Evolutionary conservation across 2,888 invertebrate species (phyloP).

Genomic region (Choreutis nemorana): DNA sequence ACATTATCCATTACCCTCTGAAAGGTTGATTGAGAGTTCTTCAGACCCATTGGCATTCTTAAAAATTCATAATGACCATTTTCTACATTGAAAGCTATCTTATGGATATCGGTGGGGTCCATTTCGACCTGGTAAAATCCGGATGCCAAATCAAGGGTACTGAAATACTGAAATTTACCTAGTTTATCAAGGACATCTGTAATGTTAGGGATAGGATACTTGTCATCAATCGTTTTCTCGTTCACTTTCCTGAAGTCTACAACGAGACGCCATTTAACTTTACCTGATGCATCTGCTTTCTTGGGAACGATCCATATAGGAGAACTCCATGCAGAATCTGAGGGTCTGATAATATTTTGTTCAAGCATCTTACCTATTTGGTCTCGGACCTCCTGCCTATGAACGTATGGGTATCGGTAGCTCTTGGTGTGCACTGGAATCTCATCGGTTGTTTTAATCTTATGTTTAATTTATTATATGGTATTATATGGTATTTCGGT

Average conservation of each 20-base stretch:
- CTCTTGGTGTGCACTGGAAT: conserved; percentile 10
- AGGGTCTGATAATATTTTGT: conserved; percentile 9
- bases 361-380: conserved; percentile 10
- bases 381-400: conserved; percentile 7
- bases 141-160: conserved; percentile 3
- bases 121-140: conserved; percentile 5
- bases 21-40: conserved; percentile 4
- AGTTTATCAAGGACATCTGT: conserved; percentile 4
- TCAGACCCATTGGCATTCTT: conserved; percentile 3
- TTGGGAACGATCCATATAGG: conserved; percentile 4
- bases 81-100: conserved; percentile 3
- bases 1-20: conserved; percentile 5
- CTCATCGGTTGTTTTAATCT: conserved; percentile 9
- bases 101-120: conserved; percentile 2
- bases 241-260: conserved; percentile 4
- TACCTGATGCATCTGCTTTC: conserved; percentile 3
- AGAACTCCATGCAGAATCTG: conserved; percentile 8
- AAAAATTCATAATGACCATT: conserved; percentile 4
- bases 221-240: background rate
- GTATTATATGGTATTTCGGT: conserved; percentile 5
- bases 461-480: conserved; percentile 10
- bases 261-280: conserved; percentile 5
- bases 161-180: conserved; percentile 3
- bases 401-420: conserved; percentile 8
- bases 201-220: conserved; percentile 4